phyloP scores from a whole-genome alignment of 2,888 invertebrate species.

The Zaprionus lineosus region DNA sequence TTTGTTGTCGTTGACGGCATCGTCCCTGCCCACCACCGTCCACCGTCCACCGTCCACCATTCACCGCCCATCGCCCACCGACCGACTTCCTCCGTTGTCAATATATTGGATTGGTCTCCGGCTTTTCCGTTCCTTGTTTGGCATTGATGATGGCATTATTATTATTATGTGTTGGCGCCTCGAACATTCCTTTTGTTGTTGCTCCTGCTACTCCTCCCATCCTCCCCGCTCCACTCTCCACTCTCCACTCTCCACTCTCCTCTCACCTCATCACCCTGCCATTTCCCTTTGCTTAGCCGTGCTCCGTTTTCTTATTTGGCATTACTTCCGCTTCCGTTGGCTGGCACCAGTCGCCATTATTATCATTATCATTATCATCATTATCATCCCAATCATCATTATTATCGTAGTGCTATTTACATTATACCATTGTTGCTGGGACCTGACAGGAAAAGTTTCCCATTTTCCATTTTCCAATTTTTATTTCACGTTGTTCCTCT shows the following conservation, averaged over 20 bases:
- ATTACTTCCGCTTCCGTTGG: slow-evolving; percentile 76
- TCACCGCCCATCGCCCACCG: background rate
- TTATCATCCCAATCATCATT: too few relatives aligned
- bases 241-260: slow-evolving; percentile 7
- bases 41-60: background rate
- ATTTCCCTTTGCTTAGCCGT: slow-evolving; percentile 25
- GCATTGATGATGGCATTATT: slow-evolving; percentile 74
- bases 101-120: slow-evolving; percentile 51
- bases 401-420: slow-evolving; percentile 38
- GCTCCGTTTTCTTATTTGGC: slow-evolving; percentile 53
- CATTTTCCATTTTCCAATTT: slow-evolving; percentile 34
- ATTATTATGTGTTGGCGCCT: slow-evolving; percentile 73
- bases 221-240: slow-evolving; percentile 15
- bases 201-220: slow-evolving; percentile 24
- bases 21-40: background rate
- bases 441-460: slow-evolving; percentile 48
- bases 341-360: slow-evolving; percentile 55
- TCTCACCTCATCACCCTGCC: too few relatives aligned
- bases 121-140: slow-evolving; percentile 60
- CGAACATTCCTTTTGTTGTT: slow-evolving; percentile 29
- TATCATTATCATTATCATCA: too few relatives aligned
- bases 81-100: slow-evolving; percentile 53
- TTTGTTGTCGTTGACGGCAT: slow-evolving; percentile 52
- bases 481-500: too few relatives aligned
- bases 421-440: slow-evolving; percentile 42